These are phyloP conservation scores for Bembecia ichneumoniformis DNA, from an alignment of 2,888 invertebrate species.

Conservation along the genomic window DNA sequence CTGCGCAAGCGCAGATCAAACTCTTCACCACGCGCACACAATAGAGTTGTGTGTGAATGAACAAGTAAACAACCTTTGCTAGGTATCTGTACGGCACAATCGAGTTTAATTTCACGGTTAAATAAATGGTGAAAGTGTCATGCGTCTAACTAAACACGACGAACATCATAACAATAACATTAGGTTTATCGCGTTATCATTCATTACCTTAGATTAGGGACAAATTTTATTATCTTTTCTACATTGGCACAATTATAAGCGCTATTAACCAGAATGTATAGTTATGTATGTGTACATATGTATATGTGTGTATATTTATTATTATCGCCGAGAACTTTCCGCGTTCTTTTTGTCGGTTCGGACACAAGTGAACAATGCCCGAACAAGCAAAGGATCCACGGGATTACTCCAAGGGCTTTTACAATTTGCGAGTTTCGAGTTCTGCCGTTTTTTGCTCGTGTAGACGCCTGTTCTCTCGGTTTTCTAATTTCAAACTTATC, in stretches of 20 bases:
- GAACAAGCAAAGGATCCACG: too few species aligned
- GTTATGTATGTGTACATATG: not conserved
- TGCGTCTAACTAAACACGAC: conserved; percentile 6
- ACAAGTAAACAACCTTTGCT: conserved; percentile 50
- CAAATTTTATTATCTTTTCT: not conserved
- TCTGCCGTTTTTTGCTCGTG: not conserved
- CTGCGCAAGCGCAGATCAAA: conserved; percentile 48
- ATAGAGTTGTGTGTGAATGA: conserved; percentile 51
- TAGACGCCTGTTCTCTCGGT: conserved; percentile 2
- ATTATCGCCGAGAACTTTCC: too few species aligned
- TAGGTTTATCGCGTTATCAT: conserved; percentile 6
- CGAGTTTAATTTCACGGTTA: not conserved
- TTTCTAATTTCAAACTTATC: conserved; percentile 2
- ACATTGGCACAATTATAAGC: not conserved
- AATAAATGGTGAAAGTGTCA: conserved; percentile 13
- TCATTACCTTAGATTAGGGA: not conserved
- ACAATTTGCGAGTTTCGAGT: too few species aligned
- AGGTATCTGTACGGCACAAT: conserved; percentile 15
- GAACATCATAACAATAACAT: conserved; percentile 21
- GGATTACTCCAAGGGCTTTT: too few species aligned
- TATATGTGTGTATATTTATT: too few species aligned
- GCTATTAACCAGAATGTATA: not conserved
- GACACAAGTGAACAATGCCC: too few species aligned
- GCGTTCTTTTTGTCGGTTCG: too few species aligned
- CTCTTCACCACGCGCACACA: conserved; percentile 39